Percentiles rank a stretch among this genome's conserved stretches.
Evolutionary conservation across 2,888 invertebrate genomes (phyloP).

Genomic region (Andrena fulva): DNA sequence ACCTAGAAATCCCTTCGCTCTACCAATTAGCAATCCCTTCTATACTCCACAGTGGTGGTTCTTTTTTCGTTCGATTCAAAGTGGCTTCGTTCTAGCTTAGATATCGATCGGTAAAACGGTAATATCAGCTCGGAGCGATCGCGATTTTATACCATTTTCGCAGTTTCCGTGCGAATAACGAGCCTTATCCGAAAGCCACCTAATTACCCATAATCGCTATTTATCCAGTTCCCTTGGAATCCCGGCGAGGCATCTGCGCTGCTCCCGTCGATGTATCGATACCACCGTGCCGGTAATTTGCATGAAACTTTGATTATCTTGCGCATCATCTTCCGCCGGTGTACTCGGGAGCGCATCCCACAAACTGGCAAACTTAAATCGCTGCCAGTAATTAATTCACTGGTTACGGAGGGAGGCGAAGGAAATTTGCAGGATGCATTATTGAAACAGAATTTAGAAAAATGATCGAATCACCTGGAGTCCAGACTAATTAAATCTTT

Average conservation of each 20-base stretch:
- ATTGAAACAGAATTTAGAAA: too few relatives aligned
- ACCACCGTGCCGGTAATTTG: slow-evolving; percentile 49
- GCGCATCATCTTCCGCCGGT: slow-evolving; percentile 38
- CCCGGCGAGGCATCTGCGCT: slow-evolving; percentile 28
- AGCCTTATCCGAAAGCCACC: slow-evolving; percentile 39
- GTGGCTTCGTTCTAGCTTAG: not conserved
- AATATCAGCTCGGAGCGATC: not conserved
- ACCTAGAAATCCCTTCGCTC: too few relatives aligned
- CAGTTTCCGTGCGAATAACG: slow-evolving; percentile 11
- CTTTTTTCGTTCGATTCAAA: not conserved
- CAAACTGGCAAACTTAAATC: slow-evolving; percentile 26
- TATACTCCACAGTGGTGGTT: not conserved
- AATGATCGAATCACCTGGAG: too few relatives aligned
- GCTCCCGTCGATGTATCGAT: slow-evolving; percentile 47
- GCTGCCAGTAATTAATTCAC: slow-evolving; percentile 8
- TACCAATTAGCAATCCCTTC: not conserved
- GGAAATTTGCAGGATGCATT: not conserved
- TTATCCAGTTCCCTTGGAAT: slow-evolving; percentile 40
- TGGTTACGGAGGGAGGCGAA: not conserved
- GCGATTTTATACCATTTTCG: slow-evolving; percentile 1
- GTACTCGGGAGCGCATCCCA: slow-evolving; percentile 13
- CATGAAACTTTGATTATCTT: slow-evolving; percentile 56
- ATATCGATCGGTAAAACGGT: not conserved
- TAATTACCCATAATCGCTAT: slow-evolving; percentile 53
- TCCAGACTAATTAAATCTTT: too few relatives aligned